These are phyloP conservation scores for Orchestia grillus DNA, from an alignment of 1,140 invertebrate genomes.

Conservation along the genomic window DNA sequence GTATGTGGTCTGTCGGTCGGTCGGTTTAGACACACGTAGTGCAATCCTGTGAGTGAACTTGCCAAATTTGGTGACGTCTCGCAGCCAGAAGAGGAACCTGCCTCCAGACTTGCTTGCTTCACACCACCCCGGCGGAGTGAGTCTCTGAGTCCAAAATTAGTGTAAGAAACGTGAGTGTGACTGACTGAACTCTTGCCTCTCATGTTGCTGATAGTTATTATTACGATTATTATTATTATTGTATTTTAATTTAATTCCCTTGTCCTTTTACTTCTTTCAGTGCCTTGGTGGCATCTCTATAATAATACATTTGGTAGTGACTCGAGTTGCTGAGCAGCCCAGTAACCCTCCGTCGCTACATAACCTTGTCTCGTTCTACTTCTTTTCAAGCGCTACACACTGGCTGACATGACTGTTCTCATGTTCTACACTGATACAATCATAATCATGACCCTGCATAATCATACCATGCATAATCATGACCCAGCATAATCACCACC, in stretches of 20 bases:
- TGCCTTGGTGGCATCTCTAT: slow-evolving; percentile 17
- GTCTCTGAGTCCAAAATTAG: slow-evolving; percentile 39
- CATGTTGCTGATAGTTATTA: not conserved
- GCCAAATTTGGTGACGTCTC: not conserved
- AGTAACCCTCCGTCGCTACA: not conserved
- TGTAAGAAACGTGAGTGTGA: slow-evolving; percentile 30
- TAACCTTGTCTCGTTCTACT: too few relatives aligned
- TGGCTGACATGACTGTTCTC: not conserved
- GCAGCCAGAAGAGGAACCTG: not conserved
- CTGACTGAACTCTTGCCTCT: slow-evolving; percentile 16
- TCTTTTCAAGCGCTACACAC: not conserved
- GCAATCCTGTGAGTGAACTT: slow-evolving; percentile 43
- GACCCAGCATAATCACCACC: too few relatives aligned
- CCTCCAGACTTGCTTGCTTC: not conserved
- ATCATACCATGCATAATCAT: too few relatives aligned
- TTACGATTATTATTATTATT: not conserved
- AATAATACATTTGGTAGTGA: not conserved
- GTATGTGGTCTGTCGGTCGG: slow-evolving; percentile 1
- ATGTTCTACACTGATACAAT: not conserved
- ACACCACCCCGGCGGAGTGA: not conserved
- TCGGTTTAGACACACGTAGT: slow-evolving; percentile 40
- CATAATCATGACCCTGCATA: not conserved
- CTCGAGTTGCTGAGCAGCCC: not conserved
- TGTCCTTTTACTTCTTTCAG: slow-evolving; percentile 16
- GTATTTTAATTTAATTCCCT: slow-evolving; percentile 16